These are phyloP conservation scores for Nestor notabilis DNA, from an alignment of 2,113 vertebrate species.

Conservation along the genomic window DNA sequence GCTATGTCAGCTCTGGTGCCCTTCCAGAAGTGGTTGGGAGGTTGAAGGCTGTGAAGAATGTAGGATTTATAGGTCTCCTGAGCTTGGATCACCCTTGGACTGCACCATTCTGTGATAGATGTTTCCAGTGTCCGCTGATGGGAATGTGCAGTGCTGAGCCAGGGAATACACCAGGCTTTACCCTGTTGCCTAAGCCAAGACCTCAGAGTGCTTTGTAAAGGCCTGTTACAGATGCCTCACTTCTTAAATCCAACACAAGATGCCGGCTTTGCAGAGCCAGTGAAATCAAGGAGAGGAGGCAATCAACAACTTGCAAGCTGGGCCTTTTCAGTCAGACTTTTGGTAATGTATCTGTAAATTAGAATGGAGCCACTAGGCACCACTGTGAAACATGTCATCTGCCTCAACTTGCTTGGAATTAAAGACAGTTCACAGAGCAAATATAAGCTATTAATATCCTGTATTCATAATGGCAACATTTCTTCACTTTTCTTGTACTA, in stretches of 20 bases:
- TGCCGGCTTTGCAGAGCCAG: not conserved
- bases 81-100: not conserved
- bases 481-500: constrained; percentile 13
- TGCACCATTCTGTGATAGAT: not conserved
- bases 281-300: not conserved
- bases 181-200: not conserved
- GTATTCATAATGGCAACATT: not conserved
- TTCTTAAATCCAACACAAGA: not conserved
- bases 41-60: not conserved
- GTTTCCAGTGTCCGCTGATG: not conserved
- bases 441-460: constrained; percentile 46
- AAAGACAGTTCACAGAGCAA: not conserved
- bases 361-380: not conserved
- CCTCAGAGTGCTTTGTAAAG: not conserved
- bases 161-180: not conserved
- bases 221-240: not conserved
- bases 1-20: not conserved
- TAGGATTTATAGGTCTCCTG: not conserved
- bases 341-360: not conserved
- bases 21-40: not conserved
- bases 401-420: not conserved
- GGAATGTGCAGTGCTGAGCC: not conserved
- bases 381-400: not conserved
- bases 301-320: not conserved
- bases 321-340: not conserved